Evolutionary conservation across 2,797 vertebrate genomes (phyloP), one percentile per base, ranked within the genome.

Genomic region (Forpus xanthops): DNA sequence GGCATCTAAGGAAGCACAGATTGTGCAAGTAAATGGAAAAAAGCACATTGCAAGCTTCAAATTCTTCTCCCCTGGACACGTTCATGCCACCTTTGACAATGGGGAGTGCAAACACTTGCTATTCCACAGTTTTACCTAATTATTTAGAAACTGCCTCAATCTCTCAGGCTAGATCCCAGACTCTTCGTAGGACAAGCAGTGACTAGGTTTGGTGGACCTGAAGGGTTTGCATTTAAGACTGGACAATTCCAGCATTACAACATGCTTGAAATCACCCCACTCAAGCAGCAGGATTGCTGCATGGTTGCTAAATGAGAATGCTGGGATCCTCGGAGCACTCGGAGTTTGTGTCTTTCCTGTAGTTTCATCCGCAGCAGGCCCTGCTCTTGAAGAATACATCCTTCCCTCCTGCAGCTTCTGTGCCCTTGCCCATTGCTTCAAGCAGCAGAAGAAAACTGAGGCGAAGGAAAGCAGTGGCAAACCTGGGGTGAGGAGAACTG

Each of bases 21-120:
- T 81, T 88, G 56, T 62, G 49, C 87, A 89, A 87, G 41, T 64
- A 89, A 49, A 79, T 39, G 56, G 50, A 79, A 93, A 93, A 82
- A 76, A 56, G 2, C 37, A 30, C 6, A 4, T 67, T 58, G 28
- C 0, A 2, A 90, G 37, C 18, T 31, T 24, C 53, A 66, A 18
- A 23, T 35, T 72, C 47, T 88, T 78, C 45, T 90, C 27, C 18
- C 8, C 9, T 52, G 41, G 37, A 35, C n/a, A 4, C 0, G 0
- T 82, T 71, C 67, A 56, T 82, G 62, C 47, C 25, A 19, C 41
- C 10, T 86, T 74, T 61, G 52, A 61, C 80, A 67, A 85, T 70
- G 4, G 11, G 15, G 8, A 42, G 4, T 45, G 11, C 0, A 1
- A 73, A 88, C 52, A n/a, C 4, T 75, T 3, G 2, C 33, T 41